These are phyloP conservation scores for Luehdorfia chinensis DNA, from an alignment of 1,140 invertebrate genomes.

Conservation along the genomic window DNA sequence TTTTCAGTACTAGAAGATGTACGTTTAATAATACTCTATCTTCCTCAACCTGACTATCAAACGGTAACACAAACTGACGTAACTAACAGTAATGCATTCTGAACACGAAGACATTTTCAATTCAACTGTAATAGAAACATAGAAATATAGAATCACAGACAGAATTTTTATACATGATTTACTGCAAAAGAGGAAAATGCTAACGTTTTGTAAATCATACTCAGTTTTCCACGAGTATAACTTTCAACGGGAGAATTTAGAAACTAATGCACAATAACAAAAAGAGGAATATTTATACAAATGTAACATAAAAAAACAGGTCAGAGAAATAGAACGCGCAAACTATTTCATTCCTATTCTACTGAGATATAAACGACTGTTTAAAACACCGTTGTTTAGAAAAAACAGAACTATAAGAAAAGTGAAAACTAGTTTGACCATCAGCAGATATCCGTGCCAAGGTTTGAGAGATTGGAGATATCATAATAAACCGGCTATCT, in stretches of 20 bases:
- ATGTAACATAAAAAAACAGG: conserved; percentile 8
- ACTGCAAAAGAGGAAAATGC: too few relatives aligned
- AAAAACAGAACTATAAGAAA: conserved; percentile 16
- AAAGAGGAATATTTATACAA: conserved; percentile 8
- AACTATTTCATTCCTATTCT: conserved; percentile 7
- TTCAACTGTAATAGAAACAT: too few relatives aligned
- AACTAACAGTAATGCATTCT: too few relatives aligned
- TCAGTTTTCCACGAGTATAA: too few relatives aligned
- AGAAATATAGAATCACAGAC: too few relatives aligned
- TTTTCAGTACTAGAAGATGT: too few relatives aligned
- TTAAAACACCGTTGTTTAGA: conserved; percentile 5
- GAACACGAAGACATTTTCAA: too few relatives aligned
- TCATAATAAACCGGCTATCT: background rate
- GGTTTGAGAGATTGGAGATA: conserved; percentile 5
- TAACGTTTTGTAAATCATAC: too few relatives aligned
- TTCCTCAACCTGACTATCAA: too few relatives aligned
- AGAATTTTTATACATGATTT: too few relatives aligned
- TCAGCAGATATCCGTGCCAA: conserved; percentile 17
- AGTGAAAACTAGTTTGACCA: conserved; percentile 21
- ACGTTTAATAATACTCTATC: too few relatives aligned
- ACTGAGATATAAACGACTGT: conserved; percentile 5
- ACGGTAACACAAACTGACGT: too few relatives aligned
- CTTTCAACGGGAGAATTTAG: conserved; percentile 3
- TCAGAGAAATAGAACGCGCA: conserved; percentile 6
- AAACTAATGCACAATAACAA: conserved; percentile 3